Evolutionary conservation across 2,888 invertebrate species (phyloP), one percentile per base, ranked within the genome.

Genomic region (Aelia acuminata): DNA sequence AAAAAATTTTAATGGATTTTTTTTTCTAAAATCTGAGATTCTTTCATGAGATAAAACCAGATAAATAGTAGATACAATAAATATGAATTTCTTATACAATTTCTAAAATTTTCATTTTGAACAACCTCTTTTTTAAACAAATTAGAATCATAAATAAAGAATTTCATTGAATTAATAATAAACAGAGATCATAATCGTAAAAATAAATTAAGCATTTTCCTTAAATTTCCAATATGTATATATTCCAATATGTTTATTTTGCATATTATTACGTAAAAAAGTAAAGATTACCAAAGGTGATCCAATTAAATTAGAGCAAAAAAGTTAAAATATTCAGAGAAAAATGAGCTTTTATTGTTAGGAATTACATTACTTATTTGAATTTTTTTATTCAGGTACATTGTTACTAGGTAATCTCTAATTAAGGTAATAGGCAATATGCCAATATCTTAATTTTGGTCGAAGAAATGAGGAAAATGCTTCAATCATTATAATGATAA

Each of bases 371-470:
- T 75, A 75, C 35, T 70, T 70, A 35, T 70, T 70, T 70, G 35
- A 35, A 3, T 39, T 75, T 75, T 75, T 75, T 75, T 75, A 75
- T 75, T 75, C 75, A 75, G 75, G 75, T 75, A 75, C 75, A 75
- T 75, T 39, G 35, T 75, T 22, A 75, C 75, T 75, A 75, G 8
- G 1, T 39, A 39, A 26, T 57, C 15, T 26, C n/a, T 57, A 10
- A 31, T 31, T 57, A 57, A 57, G 26, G 13, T 57, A 7, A 1
- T 57, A 26, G 57, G 13, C 57, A 57, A 26, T 57, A 26, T 15
- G 26, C 57, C 26, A 26, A 15, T 26, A 57, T 57, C 57, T 57
- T 31, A 57, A 57, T 26, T 57, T 57, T 57, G 57, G 57, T 57
- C 57, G 3, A 26, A 57, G 57, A 57, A 57, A 26, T 26, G 8